phyloP scores from a whole-genome alignment of 30 jellyfish, hydroid and myxozoan genomes.

The Clytia hemisphaerica region DNA sequence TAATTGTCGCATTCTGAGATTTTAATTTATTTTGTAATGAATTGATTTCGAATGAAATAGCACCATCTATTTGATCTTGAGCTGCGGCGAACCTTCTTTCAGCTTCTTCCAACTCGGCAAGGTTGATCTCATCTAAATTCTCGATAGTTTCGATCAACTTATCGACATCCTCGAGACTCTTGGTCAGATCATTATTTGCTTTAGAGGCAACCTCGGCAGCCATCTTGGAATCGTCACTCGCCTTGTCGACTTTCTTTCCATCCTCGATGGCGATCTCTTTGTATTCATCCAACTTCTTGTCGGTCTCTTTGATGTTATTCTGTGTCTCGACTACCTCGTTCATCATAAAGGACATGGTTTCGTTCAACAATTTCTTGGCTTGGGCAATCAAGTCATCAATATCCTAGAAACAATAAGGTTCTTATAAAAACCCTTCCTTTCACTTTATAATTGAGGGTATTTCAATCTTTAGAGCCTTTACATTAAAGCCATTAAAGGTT shows the following conservation, averaged over 20 bases:
- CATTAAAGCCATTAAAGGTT: too few species aligned
- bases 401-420: slow-evolving; percentile 1
- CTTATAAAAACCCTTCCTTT: not conserved
- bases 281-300: slow-evolving; percentile 30
- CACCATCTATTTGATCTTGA: slow-evolving; percentile 36
- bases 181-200: slow-evolving; percentile 24
- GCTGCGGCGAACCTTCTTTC: slow-evolving; percentile 72
- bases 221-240: not conserved
- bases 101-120: slow-evolving; percentile 74
- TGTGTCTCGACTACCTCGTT: slow-evolving; percentile 33
- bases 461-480: not conserved
- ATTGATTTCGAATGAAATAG: slow-evolving; percentile 51
- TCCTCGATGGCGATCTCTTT: slow-evolving; percentile 51
- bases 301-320: slow-evolving; percentile 31
- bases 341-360: slow-evolving; percentile 13
- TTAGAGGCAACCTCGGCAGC: slow-evolving; percentile 38
- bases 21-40: slow-evolving; percentile 21
- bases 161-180: slow-evolving; percentile 51
- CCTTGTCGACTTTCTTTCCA: slow-evolving; percentile 51
- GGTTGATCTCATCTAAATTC: slow-evolving; percentile 35
- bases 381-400: slow-evolving; percentile 17
- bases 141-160: slow-evolving; percentile 53
- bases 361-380: slow-evolving; percentile 12
- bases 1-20: slow-evolving; percentile 34
- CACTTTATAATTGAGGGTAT: not conserved